Conservation (phyloP, 2,113 vertebrate genomes). For the Rostratula benghalensis region DNA sequence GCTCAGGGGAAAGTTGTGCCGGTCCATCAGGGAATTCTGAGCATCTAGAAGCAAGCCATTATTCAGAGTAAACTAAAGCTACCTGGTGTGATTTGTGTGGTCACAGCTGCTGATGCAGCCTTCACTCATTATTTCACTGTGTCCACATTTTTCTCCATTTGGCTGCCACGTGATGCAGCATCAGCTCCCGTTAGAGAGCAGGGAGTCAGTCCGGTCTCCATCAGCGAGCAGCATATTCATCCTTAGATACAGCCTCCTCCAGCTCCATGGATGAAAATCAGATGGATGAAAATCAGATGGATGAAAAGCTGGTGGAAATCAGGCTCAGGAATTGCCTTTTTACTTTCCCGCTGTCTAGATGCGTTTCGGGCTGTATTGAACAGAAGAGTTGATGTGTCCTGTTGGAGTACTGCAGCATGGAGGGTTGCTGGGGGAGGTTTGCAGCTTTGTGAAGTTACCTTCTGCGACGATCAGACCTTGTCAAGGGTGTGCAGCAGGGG, state of each 20-base stretch:
- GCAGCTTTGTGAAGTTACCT: neutral
- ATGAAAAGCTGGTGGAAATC: slow-evolving; percentile 15
- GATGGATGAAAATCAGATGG: neutral
- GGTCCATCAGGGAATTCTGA: neutral
- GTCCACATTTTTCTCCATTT: neutral
- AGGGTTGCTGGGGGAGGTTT: neutral
- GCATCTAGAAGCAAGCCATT: neutral
- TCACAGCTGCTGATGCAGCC: neutral
- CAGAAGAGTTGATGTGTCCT: neutral
- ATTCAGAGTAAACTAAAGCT: neutral
- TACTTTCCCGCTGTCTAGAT: neutral
- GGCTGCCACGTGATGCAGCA: neutral
- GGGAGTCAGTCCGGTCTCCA: neutral
- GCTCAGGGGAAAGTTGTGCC: neutral
- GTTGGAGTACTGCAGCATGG: neutral
- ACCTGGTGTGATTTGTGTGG: neutral
- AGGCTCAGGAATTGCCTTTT: neutral
- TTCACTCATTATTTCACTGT: neutral
- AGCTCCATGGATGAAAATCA: neutral
- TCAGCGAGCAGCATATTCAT: neutral
- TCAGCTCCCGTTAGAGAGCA: neutral
- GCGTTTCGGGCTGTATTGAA: neutral
- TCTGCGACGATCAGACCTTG: neutral
- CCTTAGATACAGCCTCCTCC: neutral
- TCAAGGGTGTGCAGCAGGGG: neutral